Conservation (phyloP, 2,797 vertebrate species). For the Odontamblyopus lacepedii region DNA sequence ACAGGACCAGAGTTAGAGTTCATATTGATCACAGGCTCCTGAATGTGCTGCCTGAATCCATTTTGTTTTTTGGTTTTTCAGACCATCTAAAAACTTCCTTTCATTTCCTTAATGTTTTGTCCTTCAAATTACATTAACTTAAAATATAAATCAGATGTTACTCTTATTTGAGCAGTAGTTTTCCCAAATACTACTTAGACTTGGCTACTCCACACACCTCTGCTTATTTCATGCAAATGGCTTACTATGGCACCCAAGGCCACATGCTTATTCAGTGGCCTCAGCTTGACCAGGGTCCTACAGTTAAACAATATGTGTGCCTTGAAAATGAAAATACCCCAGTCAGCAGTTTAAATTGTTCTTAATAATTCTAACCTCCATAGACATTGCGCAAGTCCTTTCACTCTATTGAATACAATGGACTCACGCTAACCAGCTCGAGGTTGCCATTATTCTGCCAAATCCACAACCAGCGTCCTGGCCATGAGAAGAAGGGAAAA, state of each 20-base stretch:
- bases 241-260: neutral
- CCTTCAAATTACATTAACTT: too few relatives aligned
- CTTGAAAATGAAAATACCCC: neutral
- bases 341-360: constrained; percentile 2
- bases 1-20: too few relatives aligned
- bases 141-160: too few relatives aligned
- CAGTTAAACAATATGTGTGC: neutral
- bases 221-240: neutral
- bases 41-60: too few relatives aligned
- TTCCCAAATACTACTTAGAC: too few relatives aligned
- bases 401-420: neutral
- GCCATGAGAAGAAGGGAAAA: neutral
- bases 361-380: neutral
- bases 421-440: neutral
- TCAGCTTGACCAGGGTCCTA: neutral
- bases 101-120: too few relatives aligned
- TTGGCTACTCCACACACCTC: too few relatives aligned
- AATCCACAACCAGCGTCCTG: neutral
- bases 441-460: neutral
- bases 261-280: neutral
- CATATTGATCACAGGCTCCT: too few relatives aligned
- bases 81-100: too few relatives aligned
- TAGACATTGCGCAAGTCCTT: neutral
- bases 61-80: too few relatives aligned
- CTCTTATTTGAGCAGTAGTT: too few relatives aligned